Evolutionary conservation across 2,888 invertebrate genomes (phyloP).

Genomic region (Plebejus argus): DNA sequence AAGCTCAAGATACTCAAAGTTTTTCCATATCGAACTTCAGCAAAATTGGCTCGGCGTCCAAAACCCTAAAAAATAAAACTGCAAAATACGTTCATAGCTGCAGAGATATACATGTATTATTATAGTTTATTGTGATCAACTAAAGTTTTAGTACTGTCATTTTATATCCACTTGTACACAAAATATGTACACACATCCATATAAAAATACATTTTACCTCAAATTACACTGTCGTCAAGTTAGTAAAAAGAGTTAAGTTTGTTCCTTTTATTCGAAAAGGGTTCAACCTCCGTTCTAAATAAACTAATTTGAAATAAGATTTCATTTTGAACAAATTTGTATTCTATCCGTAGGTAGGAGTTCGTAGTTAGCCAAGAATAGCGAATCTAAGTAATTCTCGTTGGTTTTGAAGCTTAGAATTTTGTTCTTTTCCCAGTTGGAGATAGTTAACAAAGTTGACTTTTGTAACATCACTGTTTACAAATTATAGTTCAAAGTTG

Average conservation of each 20-base stretch:
- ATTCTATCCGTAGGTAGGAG: not conserved
- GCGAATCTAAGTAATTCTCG: not conserved
- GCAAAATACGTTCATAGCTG: no score
- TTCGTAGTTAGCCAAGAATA: slow-evolving; percentile 10
- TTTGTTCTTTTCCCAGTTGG: not conserved
- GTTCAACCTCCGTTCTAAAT: not conserved
- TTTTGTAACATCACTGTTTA: slow-evolving; percentile 11
- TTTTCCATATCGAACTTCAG: no score
- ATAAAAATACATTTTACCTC: not conserved
- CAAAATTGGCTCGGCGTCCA: no score
- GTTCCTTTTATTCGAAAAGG: not conserved
- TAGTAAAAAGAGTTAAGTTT: not conserved
- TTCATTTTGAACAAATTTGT: slow-evolving; percentile 1
- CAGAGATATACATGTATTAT: no score
- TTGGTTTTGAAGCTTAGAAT: slow-evolving; percentile 8
- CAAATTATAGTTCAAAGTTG: slow-evolving; percentile 14
- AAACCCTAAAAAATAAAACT: no score
- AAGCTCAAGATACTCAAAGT: no score
- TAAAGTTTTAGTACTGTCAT: no score
- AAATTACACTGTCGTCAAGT: not conserved
- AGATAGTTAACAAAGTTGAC: slow-evolving; percentile 17
- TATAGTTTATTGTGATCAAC: no score
- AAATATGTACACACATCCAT: no score
- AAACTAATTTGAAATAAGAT: slow-evolving; percentile 11
- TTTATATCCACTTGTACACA: no score